A percentile compares a stretch with the other conserved stretches of the same genome.
Conservation (phyloP, 1,140 invertebrate genomes). For the Listronotus oregonensis region DNA sequence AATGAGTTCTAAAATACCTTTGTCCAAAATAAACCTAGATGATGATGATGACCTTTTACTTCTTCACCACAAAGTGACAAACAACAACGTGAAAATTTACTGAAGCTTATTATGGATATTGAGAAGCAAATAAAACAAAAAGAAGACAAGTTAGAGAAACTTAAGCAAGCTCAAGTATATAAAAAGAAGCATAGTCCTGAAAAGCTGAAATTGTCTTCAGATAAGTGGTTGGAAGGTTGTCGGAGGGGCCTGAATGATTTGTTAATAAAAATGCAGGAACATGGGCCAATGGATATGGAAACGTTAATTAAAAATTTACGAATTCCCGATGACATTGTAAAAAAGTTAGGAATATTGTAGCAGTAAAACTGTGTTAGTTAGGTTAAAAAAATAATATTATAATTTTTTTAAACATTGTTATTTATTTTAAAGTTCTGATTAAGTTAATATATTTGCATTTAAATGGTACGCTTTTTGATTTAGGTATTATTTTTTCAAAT, state of each 20-base stretch:
- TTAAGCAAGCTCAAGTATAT: constrained; percentile 41
- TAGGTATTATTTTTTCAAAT: too few species aligned
- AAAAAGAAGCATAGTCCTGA: constrained; percentile 37
- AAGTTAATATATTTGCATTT: too few species aligned
- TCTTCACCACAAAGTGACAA: constrained; percentile 26
- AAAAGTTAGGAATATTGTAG: constrained; percentile 14
- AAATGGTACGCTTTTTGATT: too few species aligned
- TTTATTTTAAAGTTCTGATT: too few species aligned
- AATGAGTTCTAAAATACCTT: background rate
- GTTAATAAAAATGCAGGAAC: constrained; percentile 34
- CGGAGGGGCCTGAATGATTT: constrained; percentile 33
- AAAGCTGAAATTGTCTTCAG: constrained; percentile 32
- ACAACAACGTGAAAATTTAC: constrained; percentile 28
- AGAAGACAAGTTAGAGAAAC: constrained; percentile 34
- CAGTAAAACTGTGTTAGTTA: too few species aligned
- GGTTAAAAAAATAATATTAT: too few species aligned
- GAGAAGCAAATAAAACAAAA: constrained; percentile 37
- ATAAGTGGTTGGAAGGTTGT: constrained; percentile 38
- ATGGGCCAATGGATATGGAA: constrained; percentile 40
- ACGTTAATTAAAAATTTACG: constrained; percentile 39
- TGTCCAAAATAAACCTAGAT: background rate
- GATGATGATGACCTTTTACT: constrained; percentile 34
- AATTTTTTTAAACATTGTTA: too few species aligned
- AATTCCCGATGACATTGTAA: constrained; percentile 31
- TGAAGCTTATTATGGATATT: constrained; percentile 13